These are phyloP conservation scores for Sebastes iracundus DNA, from an alignment of 2,797 vertebrate genomes.

Conservation along the genomic window DNA sequence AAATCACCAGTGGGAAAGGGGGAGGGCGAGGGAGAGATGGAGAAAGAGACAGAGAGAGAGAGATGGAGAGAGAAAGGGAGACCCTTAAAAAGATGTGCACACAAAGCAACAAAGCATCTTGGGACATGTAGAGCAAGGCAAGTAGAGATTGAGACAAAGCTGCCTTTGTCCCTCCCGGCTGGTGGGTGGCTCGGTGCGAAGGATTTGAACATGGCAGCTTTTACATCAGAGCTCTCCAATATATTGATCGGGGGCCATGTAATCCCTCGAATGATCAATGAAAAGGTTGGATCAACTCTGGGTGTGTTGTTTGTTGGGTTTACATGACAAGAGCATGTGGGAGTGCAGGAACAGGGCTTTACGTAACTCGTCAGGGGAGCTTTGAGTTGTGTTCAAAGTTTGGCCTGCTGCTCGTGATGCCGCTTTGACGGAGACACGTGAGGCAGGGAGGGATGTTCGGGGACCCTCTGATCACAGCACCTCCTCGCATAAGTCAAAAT, in stretches of 20 bases:
- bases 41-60: slow-evolving; percentile 51
- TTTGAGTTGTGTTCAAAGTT: slow-evolving; percentile 54
- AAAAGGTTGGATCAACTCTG: slow-evolving; percentile 49
- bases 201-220: slow-evolving; percentile 66
- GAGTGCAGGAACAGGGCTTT: slow-evolving; percentile 57
- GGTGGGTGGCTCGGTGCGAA: slow-evolving; percentile 74
- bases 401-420: slow-evolving; percentile 22
- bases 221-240: slow-evolving; percentile 68
- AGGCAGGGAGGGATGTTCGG: slow-evolving; percentile 36
- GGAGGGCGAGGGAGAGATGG: slow-evolving; percentile 37
- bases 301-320: slow-evolving; percentile 52
- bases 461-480: slow-evolving; percentile 62
- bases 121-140: slow-evolving; percentile 81
- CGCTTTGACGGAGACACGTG: slow-evolving; percentile 32
- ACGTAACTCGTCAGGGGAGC: slow-evolving; percentile 43
- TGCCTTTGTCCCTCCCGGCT: slow-evolving; percentile 73
- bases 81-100: slow-evolving; percentile 74
- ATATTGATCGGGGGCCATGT: slow-evolving; percentile 75
- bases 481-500: slow-evolving; percentile 68
- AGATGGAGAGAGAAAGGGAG: slow-evolving; percentile 64
- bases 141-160: slow-evolving; percentile 76
- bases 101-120: slow-evolving; percentile 80
- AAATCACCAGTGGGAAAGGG: slow-evolving; percentile 77
- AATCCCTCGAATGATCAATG: slow-evolving; percentile 64
- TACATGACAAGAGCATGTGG: slow-evolving; percentile 53